phyloP scores from a whole-genome alignment of 2,797 vertebrate genomes.

The Buphagus erythrorhynchus region DNA sequence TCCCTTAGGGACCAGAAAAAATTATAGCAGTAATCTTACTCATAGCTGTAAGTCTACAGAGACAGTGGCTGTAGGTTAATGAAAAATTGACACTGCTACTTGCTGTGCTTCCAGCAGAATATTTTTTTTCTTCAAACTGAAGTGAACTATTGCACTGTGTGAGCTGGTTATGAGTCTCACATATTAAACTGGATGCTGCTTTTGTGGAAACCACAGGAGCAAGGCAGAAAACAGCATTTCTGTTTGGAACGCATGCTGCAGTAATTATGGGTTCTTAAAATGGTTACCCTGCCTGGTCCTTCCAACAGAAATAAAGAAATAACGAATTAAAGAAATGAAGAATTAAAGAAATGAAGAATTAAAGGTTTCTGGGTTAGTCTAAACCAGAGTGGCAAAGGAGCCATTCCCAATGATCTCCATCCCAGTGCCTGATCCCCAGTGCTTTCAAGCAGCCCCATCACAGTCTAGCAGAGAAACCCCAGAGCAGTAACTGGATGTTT shows the following conservation, averaged over 20 bases:
- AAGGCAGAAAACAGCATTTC: neutral
- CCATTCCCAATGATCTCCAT: neutral
- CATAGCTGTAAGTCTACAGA: constrained; percentile 55
- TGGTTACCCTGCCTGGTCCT: neutral
- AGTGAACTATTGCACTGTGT: constrained; percentile 35
- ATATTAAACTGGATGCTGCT: constrained; percentile 40
- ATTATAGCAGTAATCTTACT: constrained; percentile 74
- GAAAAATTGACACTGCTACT: constrained; percentile 70
- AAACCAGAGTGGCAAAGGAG: neutral
- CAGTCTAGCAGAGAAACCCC: accelerated
- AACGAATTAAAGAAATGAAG: neutral
- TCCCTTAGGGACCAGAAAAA: constrained; percentile 67
- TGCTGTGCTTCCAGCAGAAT: constrained; percentile 46
- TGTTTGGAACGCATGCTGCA: neutral
- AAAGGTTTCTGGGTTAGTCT: neutral
- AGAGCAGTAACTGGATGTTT: accelerated
- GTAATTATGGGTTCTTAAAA: neutral
- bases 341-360: neutral
- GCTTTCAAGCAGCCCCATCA: neutral
- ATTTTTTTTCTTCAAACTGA: constrained; percentile 35
- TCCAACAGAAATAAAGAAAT: neutral
- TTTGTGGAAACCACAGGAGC: neutral
- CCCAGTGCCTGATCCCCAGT: accelerated
- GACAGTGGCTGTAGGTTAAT: constrained; percentile 69
- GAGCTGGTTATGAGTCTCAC: constrained; percentile 45